A percentile compares a stretch with the other conserved stretches of the same genome.
These are phyloP conservation scores for Xenopus laevis DNA, from an alignment of 2,113 vertebrate genomes.

Conservation along the genomic window DNA sequence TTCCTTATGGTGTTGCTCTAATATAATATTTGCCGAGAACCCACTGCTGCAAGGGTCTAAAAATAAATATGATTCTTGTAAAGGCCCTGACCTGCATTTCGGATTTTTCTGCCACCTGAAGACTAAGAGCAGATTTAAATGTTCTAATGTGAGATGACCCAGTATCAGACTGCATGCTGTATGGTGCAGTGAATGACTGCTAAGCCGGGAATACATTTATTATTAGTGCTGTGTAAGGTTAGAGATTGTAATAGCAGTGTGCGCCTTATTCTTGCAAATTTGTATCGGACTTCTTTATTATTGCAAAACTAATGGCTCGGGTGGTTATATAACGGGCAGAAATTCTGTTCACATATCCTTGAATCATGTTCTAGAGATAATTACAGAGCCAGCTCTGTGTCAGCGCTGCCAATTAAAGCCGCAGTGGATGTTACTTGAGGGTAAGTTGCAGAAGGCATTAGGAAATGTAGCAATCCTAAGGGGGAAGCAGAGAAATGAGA, in stretches of 20 bases:
- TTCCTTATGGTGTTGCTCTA: too few species aligned
- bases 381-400: constrained; percentile 21
- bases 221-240: too few species aligned
- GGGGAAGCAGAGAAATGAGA: constrained; percentile 35
- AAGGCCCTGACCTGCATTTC: too few species aligned
- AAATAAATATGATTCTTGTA: too few species aligned
- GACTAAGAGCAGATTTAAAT: too few species aligned
- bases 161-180: too few species aligned
- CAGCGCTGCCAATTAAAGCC: constrained; percentile 33
- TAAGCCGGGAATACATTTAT: too few species aligned
- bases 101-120: too few species aligned
- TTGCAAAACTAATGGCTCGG: constrained; percentile 14
- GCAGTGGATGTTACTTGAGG: constrained; percentile 32
- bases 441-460: constrained; percentile 34
- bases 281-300: not conserved
- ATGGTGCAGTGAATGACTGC: too few species aligned
- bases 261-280: not conserved
- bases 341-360: constrained; percentile 23
- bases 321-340: constrained; percentile 31
- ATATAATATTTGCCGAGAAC: too few species aligned
- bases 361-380: constrained; percentile 23
- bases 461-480: constrained; percentile 20
- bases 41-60: too few species aligned
- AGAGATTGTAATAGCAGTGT: not conserved
- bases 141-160: too few species aligned